These are phyloP conservation scores for Zosterops pallidus DNA, from an alignment of 2,113 vertebrate genomes.

Conservation along the genomic window DNA sequence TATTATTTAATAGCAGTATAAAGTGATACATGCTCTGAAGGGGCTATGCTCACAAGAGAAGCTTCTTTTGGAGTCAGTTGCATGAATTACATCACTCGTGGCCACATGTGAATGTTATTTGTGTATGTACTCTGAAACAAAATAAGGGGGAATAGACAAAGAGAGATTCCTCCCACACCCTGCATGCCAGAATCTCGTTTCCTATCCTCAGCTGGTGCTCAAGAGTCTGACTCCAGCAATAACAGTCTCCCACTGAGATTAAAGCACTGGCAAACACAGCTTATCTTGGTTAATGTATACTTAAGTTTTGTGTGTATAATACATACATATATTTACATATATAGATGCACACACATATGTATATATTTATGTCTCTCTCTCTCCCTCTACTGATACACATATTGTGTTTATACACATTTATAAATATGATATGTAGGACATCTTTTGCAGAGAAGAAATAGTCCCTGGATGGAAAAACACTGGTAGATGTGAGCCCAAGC, in stretches of 20 bases:
- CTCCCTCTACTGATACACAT: conserved; percentile 26
- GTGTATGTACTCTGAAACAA: conserved; percentile 47
- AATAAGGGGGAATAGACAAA: conserved; percentile 56
- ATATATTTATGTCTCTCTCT: conserved; percentile 48
- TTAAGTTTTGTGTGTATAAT: conserved; percentile 62
- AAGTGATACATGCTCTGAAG: conserved; percentile 4
- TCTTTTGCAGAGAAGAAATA: conserved; percentile 3
- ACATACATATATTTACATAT: conserved; percentile 58
- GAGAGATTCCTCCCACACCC: conserved; percentile 61
- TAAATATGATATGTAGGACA: conserved; percentile 48
- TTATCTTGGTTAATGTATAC: conserved; percentile 69
- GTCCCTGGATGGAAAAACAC: background rate
- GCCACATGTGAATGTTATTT: conserved; percentile 63
- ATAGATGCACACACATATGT: background rate
- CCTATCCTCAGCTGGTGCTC: conserved; percentile 70
- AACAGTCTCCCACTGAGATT: conserved; percentile 73
- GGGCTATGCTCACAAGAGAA: background rate
- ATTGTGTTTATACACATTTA: conserved; percentile 46
- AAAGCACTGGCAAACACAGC: conserved; percentile 67
- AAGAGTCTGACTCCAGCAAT: conserved; percentile 66
- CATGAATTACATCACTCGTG: background rate
- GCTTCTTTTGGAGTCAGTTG: conserved; percentile 17
- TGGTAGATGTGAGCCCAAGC: background rate
- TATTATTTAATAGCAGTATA: background rate
- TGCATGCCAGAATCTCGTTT: conserved; percentile 57